These are phyloP conservation scores for Chelonia mydas DNA, from an alignment of 2,797 vertebrate species.

Conservation along the genomic window DNA sequence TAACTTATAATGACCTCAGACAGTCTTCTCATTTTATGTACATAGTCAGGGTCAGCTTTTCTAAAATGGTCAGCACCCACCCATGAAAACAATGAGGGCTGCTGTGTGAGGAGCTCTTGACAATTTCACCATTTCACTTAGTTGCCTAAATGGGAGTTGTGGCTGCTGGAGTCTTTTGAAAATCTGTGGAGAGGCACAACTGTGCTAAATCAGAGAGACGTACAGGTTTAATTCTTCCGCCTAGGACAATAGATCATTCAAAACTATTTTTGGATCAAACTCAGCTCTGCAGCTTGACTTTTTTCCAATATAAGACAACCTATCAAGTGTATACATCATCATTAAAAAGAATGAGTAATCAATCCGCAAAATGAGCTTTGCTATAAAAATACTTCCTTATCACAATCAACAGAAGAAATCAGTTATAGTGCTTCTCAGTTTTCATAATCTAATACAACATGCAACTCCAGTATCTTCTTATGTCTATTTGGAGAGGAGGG, in stretches of 20 bases:
- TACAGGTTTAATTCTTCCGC: not conserved
- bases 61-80: not conserved
- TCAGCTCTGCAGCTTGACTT: not conserved
- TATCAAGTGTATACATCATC: not conserved
- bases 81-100: not conserved
- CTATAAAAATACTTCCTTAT: not conserved
- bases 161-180: not conserved
- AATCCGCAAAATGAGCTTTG: not conserved
- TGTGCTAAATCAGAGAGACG: not conserved
- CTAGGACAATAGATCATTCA: slow-evolving; percentile 1
- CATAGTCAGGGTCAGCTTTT: not conserved
- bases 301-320: not conserved
- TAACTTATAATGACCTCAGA: fast-evolving
- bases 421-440: not conserved
- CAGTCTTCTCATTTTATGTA: not conserved
- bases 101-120: not conserved
- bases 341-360: not conserved
- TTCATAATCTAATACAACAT: not conserved
- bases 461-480: not conserved
- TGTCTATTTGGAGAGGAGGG: not conserved
- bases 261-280: not conserved
- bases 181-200: not conserved
- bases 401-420: not conserved
- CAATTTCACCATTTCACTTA: not conserved
- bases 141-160: not conserved